A percentile compares a stretch with the other conserved stretches of the same genome.
These are phyloP conservation scores for Diaperis boleti DNA, from an alignment of 2,888 invertebrate genomes.

Conservation along the genomic window DNA sequence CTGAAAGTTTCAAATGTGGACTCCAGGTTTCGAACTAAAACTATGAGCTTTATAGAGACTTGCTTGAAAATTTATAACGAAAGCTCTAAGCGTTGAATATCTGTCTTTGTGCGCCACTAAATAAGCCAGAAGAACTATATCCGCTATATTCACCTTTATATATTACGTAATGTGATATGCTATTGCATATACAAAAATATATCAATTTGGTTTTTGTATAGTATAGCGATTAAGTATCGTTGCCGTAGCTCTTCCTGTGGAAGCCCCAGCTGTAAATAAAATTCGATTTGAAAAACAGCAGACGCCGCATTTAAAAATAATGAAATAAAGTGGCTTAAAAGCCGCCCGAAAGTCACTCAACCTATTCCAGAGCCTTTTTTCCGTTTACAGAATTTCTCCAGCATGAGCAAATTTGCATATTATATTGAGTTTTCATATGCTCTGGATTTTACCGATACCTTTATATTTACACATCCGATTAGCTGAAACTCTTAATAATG, in stretches of 20 bases:
- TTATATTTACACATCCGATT: constrained; percentile 39
- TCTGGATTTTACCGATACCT: constrained; percentile 33
- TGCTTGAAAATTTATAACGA: constrained; percentile 32
- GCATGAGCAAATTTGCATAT: constrained; percentile 42
- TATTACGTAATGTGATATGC: no score
- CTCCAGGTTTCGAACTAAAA: constrained; percentile 29
- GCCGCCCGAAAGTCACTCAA: constrained; percentile 37
- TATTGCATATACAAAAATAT: no score
- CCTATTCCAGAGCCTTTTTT: constrained; percentile 38
- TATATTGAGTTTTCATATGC: constrained; percentile 41
- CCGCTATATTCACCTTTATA: no score
- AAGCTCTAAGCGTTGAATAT: constrained; percentile 25
- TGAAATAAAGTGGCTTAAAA: constrained; percentile 36
- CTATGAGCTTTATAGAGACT: constrained; percentile 34
- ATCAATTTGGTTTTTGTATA: no score
- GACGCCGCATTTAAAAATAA: constrained; percentile 34
- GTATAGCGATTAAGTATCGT: not conserved
- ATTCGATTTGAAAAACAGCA: constrained; percentile 22
- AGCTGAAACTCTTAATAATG: constrained; percentile 15
- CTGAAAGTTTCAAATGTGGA: constrained; percentile 29
- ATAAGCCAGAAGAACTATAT: no score
- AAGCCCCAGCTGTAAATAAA: constrained; percentile 21
- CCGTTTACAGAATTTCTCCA: constrained; percentile 40
- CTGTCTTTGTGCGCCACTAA: constrained; percentile 16
- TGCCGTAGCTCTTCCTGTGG: no score